Conservation (phyloP, 2,888 invertebrate genomes). For the Amphipyra tragopoginis region DNA sequence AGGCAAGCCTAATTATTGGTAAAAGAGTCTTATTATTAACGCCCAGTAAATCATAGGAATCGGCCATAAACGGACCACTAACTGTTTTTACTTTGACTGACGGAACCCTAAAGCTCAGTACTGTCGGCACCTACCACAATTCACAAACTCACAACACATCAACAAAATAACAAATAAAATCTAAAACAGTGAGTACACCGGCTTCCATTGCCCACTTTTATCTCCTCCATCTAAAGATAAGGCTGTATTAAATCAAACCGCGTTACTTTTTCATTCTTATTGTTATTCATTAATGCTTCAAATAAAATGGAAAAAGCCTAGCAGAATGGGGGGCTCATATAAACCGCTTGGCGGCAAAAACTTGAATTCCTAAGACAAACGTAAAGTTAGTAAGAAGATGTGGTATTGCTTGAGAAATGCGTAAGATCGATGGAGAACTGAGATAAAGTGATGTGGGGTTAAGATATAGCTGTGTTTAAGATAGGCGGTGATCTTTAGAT, state of each 20-base stretch:
- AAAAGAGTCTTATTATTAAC: too few relatives aligned
- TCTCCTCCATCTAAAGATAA: conserved; percentile 74
- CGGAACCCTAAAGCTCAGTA: conserved; percentile 7
- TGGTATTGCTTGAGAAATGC: conserved; percentile 41
- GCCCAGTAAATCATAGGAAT: too few relatives aligned
- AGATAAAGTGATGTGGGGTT: conserved; percentile 30
- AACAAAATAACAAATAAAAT: conserved; percentile 54
- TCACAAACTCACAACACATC: conserved; percentile 28
- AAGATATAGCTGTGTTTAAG: not conserved
- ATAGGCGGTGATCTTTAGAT: conserved; percentile 8
- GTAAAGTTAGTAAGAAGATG: conserved; percentile 57
- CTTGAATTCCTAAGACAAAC: conserved; percentile 72
- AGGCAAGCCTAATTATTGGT: too few relatives aligned
- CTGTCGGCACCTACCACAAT: conserved; percentile 7
- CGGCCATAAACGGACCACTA: too few relatives aligned
- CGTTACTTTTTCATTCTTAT: conserved; percentile 81
- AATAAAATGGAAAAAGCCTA: conserved; percentile 83
- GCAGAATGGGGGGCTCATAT: conserved; percentile 86
- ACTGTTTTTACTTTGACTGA: too few relatives aligned
- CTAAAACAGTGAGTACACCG: conserved; percentile 42
- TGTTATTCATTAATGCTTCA: conserved; percentile 88
- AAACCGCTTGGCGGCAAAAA: conserved; percentile 81
- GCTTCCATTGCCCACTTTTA: conserved; percentile 59
- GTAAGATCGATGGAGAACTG: conserved; percentile 40
- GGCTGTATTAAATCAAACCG: conserved; percentile 82